These are phyloP conservation scores for Apis florea DNA, from an alignment of 1,140 invertebrate genomes.

Conservation along the genomic window DNA sequence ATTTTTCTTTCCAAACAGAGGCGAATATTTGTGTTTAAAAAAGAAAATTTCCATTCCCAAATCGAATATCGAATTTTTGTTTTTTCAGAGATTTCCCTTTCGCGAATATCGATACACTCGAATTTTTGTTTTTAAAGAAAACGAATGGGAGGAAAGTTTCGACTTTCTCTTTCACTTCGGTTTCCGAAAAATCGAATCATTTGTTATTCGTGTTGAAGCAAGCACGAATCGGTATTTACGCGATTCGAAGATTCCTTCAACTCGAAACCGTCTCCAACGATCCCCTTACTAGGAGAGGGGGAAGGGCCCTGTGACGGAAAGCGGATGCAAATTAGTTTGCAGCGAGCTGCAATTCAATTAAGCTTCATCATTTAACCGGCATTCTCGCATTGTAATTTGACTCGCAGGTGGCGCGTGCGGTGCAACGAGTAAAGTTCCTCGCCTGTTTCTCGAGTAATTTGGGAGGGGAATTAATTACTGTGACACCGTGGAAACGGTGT, in stretches of 20 bases:
- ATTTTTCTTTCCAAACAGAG: too few relatives aligned
- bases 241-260: slow-evolving; percentile 5
- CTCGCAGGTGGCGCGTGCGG: slow-evolving; percentile 33
- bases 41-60: too few relatives aligned
- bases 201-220: too few relatives aligned
- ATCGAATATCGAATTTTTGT: too few relatives aligned
- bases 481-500: slow-evolving; percentile 29
- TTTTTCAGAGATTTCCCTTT: too few relatives aligned
- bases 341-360: slow-evolving; percentile 31
- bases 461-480: slow-evolving; percentile 50
- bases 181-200: too few relatives aligned
- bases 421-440: slow-evolving; percentile 27
- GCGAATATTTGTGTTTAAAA: too few relatives aligned
- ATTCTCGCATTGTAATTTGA: slow-evolving; percentile 51
- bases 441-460: slow-evolving; percentile 46
- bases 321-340: slow-evolving; percentile 36
- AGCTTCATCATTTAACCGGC: slow-evolving; percentile 41
- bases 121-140: too few relatives aligned
- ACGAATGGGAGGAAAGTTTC: too few relatives aligned
- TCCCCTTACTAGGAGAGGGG: background rate
- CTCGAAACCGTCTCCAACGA: background rate
- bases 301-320: background rate
- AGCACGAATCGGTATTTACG: slow-evolving; percentile 15
- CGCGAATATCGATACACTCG: too few relatives aligned
- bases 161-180: background rate